Evolutionary conservation across 2,797 vertebrate genomes (phyloP).

Genomic region (Danio jaintianensis): DNA sequence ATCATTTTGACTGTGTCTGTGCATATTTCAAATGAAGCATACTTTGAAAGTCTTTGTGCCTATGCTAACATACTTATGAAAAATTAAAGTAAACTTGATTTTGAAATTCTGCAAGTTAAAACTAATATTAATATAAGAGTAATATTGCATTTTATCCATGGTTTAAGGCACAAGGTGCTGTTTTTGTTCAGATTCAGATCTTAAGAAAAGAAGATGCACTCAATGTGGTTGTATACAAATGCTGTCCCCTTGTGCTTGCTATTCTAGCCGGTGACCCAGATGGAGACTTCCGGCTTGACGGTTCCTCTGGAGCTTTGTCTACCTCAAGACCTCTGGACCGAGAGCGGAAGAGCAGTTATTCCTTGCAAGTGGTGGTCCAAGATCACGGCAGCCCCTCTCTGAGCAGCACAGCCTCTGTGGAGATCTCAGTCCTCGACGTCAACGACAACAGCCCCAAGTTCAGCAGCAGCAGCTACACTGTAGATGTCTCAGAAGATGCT

Average conservation of each 20-base stretch:
- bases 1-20: too few relatives aligned
- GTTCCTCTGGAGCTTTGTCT: conserved; percentile 84
- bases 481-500: conserved; percentile 88
- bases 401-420: conserved; percentile 82
- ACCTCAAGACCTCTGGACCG: conserved; percentile 86
- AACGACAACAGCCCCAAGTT: conserved; percentile 93
- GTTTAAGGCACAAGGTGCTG: neutral
- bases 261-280: conserved; percentile 85
- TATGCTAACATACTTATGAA: too few relatives aligned
- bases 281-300: conserved; percentile 86
- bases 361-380: conserved; percentile 82
- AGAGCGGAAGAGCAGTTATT: conserved; percentile 82
- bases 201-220: conserved; percentile 5
- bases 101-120: neutral
- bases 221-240: conserved; percentile 10
- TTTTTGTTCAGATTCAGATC: neutral
- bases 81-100: too few relatives aligned
- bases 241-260: neutral
- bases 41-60: too few relatives aligned
- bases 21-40: too few relatives aligned
- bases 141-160: neutral
- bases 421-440: conserved; percentile 87
- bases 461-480: conserved; percentile 75
- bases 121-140: too few relatives aligned
- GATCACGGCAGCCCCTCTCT: conserved; percentile 85